These are phyloP conservation scores for Hippocampus kuda DNA, from an alignment of 2,797 vertebrate genomes.

Conservation along the genomic window DNA sequence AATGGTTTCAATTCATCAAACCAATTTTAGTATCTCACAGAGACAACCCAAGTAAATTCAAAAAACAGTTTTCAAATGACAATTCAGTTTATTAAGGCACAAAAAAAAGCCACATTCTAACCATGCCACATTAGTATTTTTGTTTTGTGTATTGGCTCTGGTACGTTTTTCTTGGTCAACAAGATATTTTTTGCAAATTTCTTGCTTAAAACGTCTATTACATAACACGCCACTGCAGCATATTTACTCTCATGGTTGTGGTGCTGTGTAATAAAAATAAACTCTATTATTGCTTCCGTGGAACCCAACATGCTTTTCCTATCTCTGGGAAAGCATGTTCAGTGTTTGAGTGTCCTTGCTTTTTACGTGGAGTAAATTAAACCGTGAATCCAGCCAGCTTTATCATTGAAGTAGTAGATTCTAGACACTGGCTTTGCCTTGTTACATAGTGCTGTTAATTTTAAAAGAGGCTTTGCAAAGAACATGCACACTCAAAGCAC, in stretches of 20 bases:
- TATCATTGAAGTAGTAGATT: not conserved
- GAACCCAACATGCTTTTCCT: not conserved
- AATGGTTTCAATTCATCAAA: too few species aligned
- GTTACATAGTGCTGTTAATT: not conserved
- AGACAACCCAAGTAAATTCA: too few species aligned
- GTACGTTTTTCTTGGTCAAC: not conserved
- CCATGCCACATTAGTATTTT: not conserved
- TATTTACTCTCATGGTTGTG: not conserved
- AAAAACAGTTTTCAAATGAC: too few species aligned
- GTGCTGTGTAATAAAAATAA: not conserved
- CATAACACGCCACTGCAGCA: too few species aligned
- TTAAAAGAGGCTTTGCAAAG: slow-evolving; percentile 1
- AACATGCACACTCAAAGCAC: not conserved
- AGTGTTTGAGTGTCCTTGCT: slow-evolving; percentile 4
- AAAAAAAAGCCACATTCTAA: too few species aligned
- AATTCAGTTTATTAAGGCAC: too few species aligned
- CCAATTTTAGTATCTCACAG: too few species aligned
- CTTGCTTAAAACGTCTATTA: not conserved
- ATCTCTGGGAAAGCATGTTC: not conserved
- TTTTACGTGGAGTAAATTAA: not conserved
- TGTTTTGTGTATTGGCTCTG: not conserved
- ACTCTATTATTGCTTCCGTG: not conserved
- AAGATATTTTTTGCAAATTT: not conserved
- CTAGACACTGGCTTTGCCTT: not conserved
- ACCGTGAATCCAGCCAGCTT: not conserved